Evolutionary conservation across 2,888 invertebrate genomes (phyloP).

Genomic region (Leptopterna dolabrata): DNA sequence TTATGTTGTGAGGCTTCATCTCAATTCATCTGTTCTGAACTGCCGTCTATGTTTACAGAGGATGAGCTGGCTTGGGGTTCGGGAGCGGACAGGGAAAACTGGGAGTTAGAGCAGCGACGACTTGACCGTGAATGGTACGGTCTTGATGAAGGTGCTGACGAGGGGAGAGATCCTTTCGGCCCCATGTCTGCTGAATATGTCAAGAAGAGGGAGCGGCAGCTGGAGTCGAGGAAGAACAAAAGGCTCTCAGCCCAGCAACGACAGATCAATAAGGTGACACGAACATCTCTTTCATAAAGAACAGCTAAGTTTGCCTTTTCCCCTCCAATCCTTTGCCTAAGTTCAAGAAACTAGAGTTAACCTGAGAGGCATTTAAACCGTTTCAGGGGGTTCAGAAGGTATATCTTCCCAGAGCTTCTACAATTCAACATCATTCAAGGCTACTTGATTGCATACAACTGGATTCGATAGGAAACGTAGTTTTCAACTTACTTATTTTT

Average conservation of each 20-base stretch:
- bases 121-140: conserved; percentile 97
- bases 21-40: too few species aligned
- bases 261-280: conserved; percentile 85
- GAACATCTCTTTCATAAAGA: neutral
- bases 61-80: conserved; percentile 71
- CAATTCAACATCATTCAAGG: too few species aligned
- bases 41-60: conserved; percentile 65
- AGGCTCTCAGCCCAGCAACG: conserved; percentile 94
- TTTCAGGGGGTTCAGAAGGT: too few species aligned
- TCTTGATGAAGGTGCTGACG: conserved; percentile 92
- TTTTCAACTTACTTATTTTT: too few species aligned
- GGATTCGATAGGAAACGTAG: too few species aligned
- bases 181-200: conserved; percentile 92
- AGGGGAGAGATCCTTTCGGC: conserved; percentile 88
- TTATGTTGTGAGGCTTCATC: too few species aligned
- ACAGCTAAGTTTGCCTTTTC: neutral
- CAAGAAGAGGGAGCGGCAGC: conserved; percentile 90
- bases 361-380: neutral
- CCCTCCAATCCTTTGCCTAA: neutral
- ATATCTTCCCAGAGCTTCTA: too few species aligned
- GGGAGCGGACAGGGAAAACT: conserved; percentile 71
- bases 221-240: conserved; percentile 90
- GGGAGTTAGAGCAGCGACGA: conserved; percentile 91
- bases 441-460: too few species aligned
- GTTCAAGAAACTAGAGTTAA: neutral